Conservation (phyloP, 2,888 invertebrate genomes). For the Leptinotarsa tumamoca region DNA sequence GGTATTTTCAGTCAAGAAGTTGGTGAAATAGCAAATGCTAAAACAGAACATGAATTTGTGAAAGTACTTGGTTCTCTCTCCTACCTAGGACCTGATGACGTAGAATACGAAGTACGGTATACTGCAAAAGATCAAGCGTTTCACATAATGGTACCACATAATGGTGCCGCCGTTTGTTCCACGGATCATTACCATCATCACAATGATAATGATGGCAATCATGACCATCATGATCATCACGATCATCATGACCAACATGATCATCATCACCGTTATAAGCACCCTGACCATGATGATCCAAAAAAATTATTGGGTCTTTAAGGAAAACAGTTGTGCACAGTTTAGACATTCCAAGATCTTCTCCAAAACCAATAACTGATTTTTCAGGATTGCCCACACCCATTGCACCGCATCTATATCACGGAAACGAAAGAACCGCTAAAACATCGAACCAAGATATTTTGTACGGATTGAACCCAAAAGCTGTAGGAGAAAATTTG, state of each 20-base stretch:
- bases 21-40: constrained; percentile 49
- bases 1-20: constrained; percentile 51
- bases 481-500: background rate
- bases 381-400: constrained; percentile 13
- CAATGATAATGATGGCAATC: constrained; percentile 13
- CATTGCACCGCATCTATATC: background rate
- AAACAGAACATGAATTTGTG: constrained; percentile 53
- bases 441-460: background rate
- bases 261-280: too few species aligned
- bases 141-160: constrained; percentile 54
- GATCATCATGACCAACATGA: too few species aligned
- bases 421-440: background rate
- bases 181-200: constrained; percentile 27
- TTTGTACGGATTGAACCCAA: background rate
- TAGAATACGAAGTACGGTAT: constrained; percentile 65
- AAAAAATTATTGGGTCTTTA: background rate
- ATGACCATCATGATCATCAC: background rate
- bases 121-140: constrained; percentile 67
- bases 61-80: constrained; percentile 64
- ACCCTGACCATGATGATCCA: background rate
- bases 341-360: constrained; percentile 16
- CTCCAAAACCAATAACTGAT: constrained; percentile 22
- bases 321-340: background rate
- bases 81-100: constrained; percentile 67
- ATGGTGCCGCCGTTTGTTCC: constrained; percentile 54